Evolutionary conservation across 2,888 invertebrate genomes (phyloP).

Genomic region (Pachydiplax longipennis): DNA sequence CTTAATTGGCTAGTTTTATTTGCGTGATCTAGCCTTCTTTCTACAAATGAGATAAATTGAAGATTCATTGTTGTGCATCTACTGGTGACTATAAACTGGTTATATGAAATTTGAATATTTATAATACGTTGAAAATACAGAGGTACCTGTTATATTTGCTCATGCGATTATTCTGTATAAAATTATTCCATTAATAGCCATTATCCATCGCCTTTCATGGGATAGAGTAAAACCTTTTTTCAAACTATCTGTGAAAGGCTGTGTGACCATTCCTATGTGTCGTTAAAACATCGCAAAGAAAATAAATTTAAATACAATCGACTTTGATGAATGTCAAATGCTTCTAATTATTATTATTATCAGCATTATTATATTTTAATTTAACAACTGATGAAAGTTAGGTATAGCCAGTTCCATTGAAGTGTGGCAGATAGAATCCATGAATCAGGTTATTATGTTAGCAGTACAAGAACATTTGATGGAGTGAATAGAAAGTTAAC

Average conservation of each 20-base stretch:
- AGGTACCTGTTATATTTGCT: conserved; percentile 43
- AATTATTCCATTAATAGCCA: conserved; percentile 13
- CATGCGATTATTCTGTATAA: conserved; percentile 17
- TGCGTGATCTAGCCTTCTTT: conserved; percentile 8
- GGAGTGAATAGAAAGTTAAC: not conserved
- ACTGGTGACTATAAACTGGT: not conserved
- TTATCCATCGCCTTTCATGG: not conserved
- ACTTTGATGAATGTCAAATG: not conserved
- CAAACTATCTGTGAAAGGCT: conserved; percentile 11
- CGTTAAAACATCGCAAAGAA: not conserved
- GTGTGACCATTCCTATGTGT: conserved; percentile 30
- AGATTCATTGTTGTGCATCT: not conserved
- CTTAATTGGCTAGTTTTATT: conserved; percentile 25
- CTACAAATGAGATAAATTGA: not conserved
- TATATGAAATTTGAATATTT: conserved; percentile 3
- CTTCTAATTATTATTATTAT: conserved; percentile 3
- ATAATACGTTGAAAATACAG: conserved; percentile 13
- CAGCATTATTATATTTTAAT: not conserved
- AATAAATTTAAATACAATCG: not conserved
- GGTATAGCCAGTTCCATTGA: not conserved
- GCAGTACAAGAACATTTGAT: not conserved
- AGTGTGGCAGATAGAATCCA: not conserved
- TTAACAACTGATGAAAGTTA: not conserved
- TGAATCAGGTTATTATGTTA: not conserved
- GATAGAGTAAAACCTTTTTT: not conserved